phyloP scores from a whole-genome alignment of 53 echinoderm and acorn worm genomes.

The Actinopyga echinites region DNA sequence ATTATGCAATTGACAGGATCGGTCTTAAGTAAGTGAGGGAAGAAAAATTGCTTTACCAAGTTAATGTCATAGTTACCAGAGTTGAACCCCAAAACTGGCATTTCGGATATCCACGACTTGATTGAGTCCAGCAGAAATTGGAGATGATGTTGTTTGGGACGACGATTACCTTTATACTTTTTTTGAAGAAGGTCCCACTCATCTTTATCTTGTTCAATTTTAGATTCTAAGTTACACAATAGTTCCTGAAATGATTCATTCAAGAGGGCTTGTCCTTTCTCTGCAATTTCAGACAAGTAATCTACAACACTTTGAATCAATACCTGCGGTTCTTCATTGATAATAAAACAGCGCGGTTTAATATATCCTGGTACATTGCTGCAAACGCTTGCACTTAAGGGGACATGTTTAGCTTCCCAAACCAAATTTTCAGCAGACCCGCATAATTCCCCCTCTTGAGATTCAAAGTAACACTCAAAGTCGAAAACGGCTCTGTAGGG shows the following conservation, averaged over 20 bases:
- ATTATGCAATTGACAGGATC: constrained; percentile 27
- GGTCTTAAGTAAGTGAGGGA: constrained; percentile 1
- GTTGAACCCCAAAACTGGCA: too few species aligned
- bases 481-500: background rate
- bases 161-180: background rate
- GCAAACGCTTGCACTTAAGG: background rate
- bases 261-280: background rate
- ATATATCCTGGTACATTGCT: background rate
- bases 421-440: background rate
- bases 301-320: background rate
- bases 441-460: background rate
- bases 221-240: background rate
- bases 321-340: background rate
- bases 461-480: background rate
- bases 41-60: background rate
- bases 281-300: background rate
- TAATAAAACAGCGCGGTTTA: background rate
- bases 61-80: constrained; percentile 24
- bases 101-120: too few species aligned
- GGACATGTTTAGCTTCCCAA: background rate
- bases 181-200: background rate
- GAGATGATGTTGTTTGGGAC: background rate
- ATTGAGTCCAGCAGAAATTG: background rate
- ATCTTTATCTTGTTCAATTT: background rate
- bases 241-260: background rate